Evolutionary conservation across 2,797 vertebrate species (phyloP), one percentile per base, ranked within the genome.

Genomic region (Podarcis lilfordi): DNA sequence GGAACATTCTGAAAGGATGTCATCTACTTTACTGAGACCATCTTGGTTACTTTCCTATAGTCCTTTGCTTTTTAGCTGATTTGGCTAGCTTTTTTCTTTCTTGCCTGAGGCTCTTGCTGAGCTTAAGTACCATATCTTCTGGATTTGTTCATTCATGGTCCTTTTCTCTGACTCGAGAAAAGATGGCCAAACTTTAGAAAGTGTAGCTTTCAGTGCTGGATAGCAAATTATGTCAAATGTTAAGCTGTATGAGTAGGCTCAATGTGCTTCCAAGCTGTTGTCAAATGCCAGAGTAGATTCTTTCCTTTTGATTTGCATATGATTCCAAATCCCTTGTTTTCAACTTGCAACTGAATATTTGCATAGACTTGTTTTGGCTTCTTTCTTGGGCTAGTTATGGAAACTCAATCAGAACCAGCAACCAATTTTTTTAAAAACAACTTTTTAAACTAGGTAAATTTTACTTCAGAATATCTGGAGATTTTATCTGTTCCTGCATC

Each of bases 231-330:
- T 37, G 32, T 78, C 27, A 45, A 77, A 25, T 43, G 64, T 19
- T 78, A 5, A 7, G 29, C 37, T 45, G 25, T 80, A 43, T 86
- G 66, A 80, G 11, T 74, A 55, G 19, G 50, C 66, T 80, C 40
- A 37, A 23, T 80, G 23, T 86, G 32, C 27, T 80, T 74, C 50
- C 32, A 80, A 43, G 21, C 59, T 43, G 37, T 61, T 78, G 78
- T 87, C 55, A 80, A 25, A 84, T 72, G 35, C 68, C 72, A 40
- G 43, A 82, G 72, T 69, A 69, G 72, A 71, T 86, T 82, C 43
- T 83, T 89, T 82, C 74, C 68, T 82, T 74, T 72, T 79, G 23
- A 71, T 76, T 89, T 89, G 80, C 69, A 43, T 68, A 55, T 75
- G 23, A 61, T 84, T 84, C n/a, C 32, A 68, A 40, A 84, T 68